Evolutionary conservation across 2,797 vertebrate species (phyloP), one percentile per base, ranked within the genome.

Genomic region (Mormyrus hasselquistii): DNA sequence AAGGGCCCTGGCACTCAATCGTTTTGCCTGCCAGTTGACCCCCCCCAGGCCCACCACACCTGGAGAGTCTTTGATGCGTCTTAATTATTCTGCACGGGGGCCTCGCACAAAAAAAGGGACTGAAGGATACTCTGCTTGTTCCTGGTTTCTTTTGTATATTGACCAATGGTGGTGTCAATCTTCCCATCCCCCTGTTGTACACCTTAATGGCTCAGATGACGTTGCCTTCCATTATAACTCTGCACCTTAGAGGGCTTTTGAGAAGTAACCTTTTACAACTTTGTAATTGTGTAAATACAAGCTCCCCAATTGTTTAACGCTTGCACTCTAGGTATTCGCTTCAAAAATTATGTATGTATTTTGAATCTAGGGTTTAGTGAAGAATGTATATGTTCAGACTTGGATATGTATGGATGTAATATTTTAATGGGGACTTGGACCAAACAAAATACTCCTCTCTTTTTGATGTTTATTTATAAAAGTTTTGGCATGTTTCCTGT

Each of bases 21-120:
- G 93, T 94, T 93, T 93, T 90, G 92, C 93, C 94, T 93, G 92
- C 91, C 94, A 92, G 86, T 22, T 57, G 89, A 92, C 91, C 92
- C 90, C 86, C 59, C 47, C 49, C 52, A 87, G 50, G 50, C 29
- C 87, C 47, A 4, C 47, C 73, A n/a, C 88, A 41, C 4, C 22
- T 55, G 53, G 57, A 85, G 76, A 4, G 0, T 49, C 76, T 44
- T n/a, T 82, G 41, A 82, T 49, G 19, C 41, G 0, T 5, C n/a
- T 10, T n/a, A 22, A 16, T 25, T 25, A 49, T 47, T 49, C 41
- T 22, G 44, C 7, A 49, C 19, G 22, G 3, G 79, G 19, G 38
- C 44, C 19, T 50, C 3, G 0, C 47, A 49, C 82, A 49, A 84
- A 50, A 82, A 41, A n/a, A 7, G 38, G 16, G 52, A 44, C 44